phyloP scores from a whole-genome alignment of 2,113 vertebrate genomes.

The Callopanchax toddi region DNA sequence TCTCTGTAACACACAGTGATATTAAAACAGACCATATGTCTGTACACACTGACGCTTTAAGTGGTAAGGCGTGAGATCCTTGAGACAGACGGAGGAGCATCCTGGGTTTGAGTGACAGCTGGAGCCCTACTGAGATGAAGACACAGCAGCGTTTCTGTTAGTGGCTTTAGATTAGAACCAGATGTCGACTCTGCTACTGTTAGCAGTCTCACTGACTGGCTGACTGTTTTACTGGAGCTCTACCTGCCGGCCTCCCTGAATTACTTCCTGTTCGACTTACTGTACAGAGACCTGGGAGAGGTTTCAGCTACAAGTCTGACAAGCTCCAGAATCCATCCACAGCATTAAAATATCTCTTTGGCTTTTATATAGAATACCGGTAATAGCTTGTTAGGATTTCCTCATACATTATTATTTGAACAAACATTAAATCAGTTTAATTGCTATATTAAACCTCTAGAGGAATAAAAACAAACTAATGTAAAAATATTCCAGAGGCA shows the following conservation, averaged over 20 bases:
- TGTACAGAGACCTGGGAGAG: not conserved
- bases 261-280: not conserved
- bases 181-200: slow-evolving; percentile 78
- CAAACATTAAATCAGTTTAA: no score
- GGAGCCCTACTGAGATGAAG: slow-evolving; percentile 61
- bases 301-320: not conserved
- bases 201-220: slow-evolving; percentile 44
- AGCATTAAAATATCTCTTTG: no score
- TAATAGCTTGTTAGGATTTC: no score
- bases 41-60: not conserved
- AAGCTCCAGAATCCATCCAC: no score
- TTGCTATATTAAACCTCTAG: no score
- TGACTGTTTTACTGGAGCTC: slow-evolving; percentile 21
- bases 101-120: slow-evolving; percentile 71
- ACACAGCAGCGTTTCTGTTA: slow-evolving; percentile 72
- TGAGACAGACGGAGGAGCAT: not conserved
- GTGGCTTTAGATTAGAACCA: slow-evolving; percentile 69
- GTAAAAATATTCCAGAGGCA: not conserved
- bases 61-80: not conserved
- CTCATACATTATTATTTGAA: no score
- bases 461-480: no score
- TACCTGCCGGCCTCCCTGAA: slow-evolving; percentile 22
- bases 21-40: slow-evolving; percentile 21
- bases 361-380: no score
- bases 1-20: slow-evolving; percentile 19